phyloP scores from a whole-genome alignment of 64 coral and sea anemone genomes.

The Montipora capricornis region DNA sequence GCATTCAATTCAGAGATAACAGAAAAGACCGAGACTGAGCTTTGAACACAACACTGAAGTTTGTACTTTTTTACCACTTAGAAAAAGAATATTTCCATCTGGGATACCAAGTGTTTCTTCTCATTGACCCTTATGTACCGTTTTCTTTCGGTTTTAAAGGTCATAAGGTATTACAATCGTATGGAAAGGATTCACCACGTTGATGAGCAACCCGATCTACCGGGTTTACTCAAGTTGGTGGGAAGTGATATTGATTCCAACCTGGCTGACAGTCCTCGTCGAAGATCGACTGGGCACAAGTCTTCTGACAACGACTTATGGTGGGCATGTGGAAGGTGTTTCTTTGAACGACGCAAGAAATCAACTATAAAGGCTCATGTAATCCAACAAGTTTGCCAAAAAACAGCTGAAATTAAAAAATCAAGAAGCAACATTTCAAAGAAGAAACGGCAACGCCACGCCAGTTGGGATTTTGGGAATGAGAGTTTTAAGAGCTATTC shows the following conservation, averaged over 20 bases:
- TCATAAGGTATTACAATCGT: slow-evolving; percentile 18
- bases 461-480: background rate
- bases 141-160: background rate
- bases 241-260: background rate
- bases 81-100: too few relatives aligned
- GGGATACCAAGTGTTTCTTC: too few relatives aligned
- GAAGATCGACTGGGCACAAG: slow-evolving; percentile 47
- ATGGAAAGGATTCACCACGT: background rate
- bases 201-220: slow-evolving; percentile 45
- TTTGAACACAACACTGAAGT: too few relatives aligned
- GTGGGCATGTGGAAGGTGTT: slow-evolving; percentile 77
- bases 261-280: background rate
- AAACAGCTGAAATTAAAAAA: slow-evolving; percentile 16
- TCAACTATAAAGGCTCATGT: slow-evolving; percentile 76
- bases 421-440: background rate
- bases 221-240: slow-evolving; percentile 60
- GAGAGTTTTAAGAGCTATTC: slow-evolving; percentile 3
- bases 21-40: too few relatives aligned
- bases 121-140: too few relatives aligned
- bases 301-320: slow-evolving; percentile 55
- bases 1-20: too few relatives aligned
- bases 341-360: slow-evolving; percentile 76
- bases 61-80: too few relatives aligned
- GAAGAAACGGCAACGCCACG: background rate
- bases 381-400: slow-evolving; percentile 60